Conservation (phyloP, 2,888 invertebrate genomes). For the Congeria kusceri region DNA sequence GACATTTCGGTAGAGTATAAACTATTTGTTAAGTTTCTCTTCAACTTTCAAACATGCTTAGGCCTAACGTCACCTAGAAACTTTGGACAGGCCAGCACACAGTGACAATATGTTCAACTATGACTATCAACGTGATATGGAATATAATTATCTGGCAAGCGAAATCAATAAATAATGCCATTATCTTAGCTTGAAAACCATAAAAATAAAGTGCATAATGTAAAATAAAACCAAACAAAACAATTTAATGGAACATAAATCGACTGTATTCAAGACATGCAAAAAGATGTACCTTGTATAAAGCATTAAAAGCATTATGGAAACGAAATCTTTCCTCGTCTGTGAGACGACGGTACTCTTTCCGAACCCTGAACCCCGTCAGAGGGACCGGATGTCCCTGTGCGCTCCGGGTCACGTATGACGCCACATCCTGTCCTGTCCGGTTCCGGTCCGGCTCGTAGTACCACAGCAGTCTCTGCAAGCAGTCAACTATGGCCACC, state of each 20-base stretch:
- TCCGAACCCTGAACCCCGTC: conserved; percentile 30
- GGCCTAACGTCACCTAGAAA: too few species aligned
- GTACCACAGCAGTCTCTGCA: conserved; percentile 34
- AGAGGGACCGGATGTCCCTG: conserved; percentile 14
- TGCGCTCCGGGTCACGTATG: neutral
- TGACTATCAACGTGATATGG: too few species aligned
- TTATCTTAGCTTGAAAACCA: too few species aligned
- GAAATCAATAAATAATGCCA: too few species aligned
- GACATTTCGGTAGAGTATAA: too few species aligned
- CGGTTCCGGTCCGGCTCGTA: conserved; percentile 27
- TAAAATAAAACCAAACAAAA: too few species aligned
- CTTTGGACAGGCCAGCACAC: too few species aligned
- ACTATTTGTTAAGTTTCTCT: too few species aligned
- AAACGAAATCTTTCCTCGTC: conserved; percentile 24
- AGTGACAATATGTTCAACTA: too few species aligned
- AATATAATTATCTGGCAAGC: too few species aligned
- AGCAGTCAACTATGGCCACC: conserved; percentile 29
- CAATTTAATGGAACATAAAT: neutral
- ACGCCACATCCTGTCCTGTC: conserved; percentile 6
- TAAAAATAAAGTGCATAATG: too few species aligned
- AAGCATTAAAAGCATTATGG: conserved; percentile 30
- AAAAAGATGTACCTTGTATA: conserved; percentile 32
- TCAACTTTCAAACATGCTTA: too few species aligned
- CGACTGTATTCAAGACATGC: neutral
- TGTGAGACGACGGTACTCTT: conserved; percentile 36